phyloP scores from a whole-genome alignment of 2,797 vertebrate species.

The Acanthiza pusilla region DNA sequence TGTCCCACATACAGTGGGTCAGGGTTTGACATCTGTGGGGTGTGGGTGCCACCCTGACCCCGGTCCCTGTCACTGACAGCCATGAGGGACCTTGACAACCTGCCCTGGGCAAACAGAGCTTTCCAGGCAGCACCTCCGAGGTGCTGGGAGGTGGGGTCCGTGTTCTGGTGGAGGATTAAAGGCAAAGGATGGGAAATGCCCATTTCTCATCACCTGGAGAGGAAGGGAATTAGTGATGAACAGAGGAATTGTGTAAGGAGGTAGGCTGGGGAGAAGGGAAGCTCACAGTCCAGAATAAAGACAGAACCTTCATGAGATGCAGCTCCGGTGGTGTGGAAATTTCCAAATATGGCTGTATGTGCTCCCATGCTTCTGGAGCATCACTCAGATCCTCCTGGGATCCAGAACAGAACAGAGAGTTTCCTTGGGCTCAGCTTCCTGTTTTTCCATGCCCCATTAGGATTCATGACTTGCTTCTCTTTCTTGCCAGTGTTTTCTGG shows the following conservation, averaged over 20 bases:
- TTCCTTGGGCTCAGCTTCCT: not conserved
- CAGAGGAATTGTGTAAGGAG: not conserved
- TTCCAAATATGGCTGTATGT: not conserved
- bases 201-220: not conserved
- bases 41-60: not conserved
- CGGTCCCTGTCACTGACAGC: not conserved
- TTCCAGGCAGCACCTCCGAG: not conserved
- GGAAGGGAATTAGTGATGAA: not conserved
- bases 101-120: not conserved
- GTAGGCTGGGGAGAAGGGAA: not conserved
- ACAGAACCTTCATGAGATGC: not conserved
- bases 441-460: rapidly evolving
- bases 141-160: not conserved
- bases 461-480: not conserved
- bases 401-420: not conserved
- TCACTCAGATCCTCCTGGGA: not conserved
- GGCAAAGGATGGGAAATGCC: not conserved
- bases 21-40: not conserved
- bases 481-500: not conserved
- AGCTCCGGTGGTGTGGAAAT: not conserved
- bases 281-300: not conserved
- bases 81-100: not conserved
- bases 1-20: rapidly evolving
- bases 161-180: not conserved
- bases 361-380: not conserved